These are phyloP conservation scores for Leucophenga varia DNA, from an alignment of 1,140 invertebrate genomes.

Conservation along the genomic window DNA sequence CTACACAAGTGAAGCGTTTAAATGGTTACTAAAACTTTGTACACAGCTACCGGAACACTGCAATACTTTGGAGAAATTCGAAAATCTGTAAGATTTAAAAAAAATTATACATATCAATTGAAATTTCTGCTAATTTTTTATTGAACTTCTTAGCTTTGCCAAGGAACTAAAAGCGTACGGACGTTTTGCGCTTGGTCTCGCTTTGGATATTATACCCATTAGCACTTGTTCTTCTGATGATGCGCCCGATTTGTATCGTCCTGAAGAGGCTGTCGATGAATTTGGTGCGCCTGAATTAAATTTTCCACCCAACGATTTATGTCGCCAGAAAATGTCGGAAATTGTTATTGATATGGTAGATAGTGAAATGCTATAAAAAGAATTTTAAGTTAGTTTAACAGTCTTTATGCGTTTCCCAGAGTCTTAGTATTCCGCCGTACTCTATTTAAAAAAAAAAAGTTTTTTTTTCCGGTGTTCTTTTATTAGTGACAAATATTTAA, in stretches of 20 bases:
- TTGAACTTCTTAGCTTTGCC: slow-evolving; percentile 58
- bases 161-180: slow-evolving; percentile 67
- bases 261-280: slow-evolving; percentile 21
- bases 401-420: too few species aligned
- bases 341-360: slow-evolving; percentile 64
- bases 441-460: too few species aligned
- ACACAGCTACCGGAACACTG: slow-evolving; percentile 49
- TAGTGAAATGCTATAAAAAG: slow-evolving; percentile 56
- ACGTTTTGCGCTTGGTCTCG: slow-evolving; percentile 67
- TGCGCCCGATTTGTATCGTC: slow-evolving; percentile 68
- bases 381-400: too few species aligned
- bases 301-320: slow-evolving; percentile 59
- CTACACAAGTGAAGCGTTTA: slow-evolving; percentile 58
- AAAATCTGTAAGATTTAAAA: slow-evolving; percentile 59
- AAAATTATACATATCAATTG: not conserved
- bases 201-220: slow-evolving; percentile 71
- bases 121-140: slow-evolving; percentile 4
- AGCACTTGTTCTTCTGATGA: slow-evolving; percentile 70
- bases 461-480: too few species aligned
- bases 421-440: too few species aligned
- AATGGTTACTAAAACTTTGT: slow-evolving; percentile 57
- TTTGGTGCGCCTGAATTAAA: slow-evolving; percentile 46
- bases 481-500: too few species aligned
- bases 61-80: slow-evolving; percentile 58
- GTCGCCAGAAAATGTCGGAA: slow-evolving; percentile 63